Evolutionary conservation across 1,140 invertebrate genomes (phyloP), one percentile per base, ranked within the genome.

Genomic region (Drosophila pallidifrons): DNA sequence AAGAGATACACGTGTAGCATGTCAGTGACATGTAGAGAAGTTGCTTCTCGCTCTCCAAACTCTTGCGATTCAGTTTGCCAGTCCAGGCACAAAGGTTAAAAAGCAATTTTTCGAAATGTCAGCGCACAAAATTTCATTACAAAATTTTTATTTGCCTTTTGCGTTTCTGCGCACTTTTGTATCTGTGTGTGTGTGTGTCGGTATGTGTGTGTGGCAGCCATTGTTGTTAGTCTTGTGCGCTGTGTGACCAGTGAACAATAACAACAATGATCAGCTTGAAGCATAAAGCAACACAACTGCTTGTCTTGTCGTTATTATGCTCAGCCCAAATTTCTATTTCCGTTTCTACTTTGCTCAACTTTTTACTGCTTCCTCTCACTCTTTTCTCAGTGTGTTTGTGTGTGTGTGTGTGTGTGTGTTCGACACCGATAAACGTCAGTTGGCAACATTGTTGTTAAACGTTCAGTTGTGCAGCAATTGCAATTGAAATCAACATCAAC

Each of bases 41-140:
- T 35, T 49, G 1, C 68, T 13, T 5, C 25, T 5, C 15, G 5
- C 45, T 65, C 1, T 4, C 25, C 52, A 43, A 25, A 25, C 20
- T 25, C 43, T 47, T 45, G 20, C 20, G 54, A 70, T 63, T 61
- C 58, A 61, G 25, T 54, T 58, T 63, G 11, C 52, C 52, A 32
- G 51, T 28, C 28, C 16, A 25, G 46, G 70, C 74, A 89, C 83
- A 88, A 88, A 88, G 85, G 83, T 88, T 89, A 88, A 88, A 88
- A 88, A 88, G 83, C 83, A 88, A 88, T 88, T 88, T 88, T 88
- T 88, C 81, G 81, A 88, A 88, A 88, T 88, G 83, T 88, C 83
- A 88, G 83, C 83, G 79, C 76, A 88, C 83, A 89, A 83, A 89
- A 88, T 88, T 88, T 88, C 85, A 88, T 88, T 88, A 88, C 81